Evolutionary conservation across 2,888 invertebrate species (phyloP), one percentile per base, ranked within the genome.

Genomic region (Sicus ferrugineus): DNA sequence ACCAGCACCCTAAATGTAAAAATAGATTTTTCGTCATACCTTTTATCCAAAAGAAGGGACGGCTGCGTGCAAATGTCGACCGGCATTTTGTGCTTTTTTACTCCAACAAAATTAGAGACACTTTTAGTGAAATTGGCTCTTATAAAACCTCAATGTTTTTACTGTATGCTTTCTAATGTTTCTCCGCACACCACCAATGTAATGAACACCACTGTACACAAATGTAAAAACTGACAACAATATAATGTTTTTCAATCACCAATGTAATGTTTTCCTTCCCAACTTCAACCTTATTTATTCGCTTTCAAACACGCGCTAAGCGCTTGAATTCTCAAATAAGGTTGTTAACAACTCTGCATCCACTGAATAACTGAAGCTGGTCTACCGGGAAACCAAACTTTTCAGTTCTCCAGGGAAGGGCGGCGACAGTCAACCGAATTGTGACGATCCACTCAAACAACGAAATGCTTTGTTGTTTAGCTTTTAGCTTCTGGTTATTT

Each of bases 31-130:
- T n/a, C n/a, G n/a, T n/a, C 28, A 30, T 73, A 75, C 75, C 75
- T 75, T 70, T 71, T 72, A 65, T 70, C 70, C 31, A 64, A 31
- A 31, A 71, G 59, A 58, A 73, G 65, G 46, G 73, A 71, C 56
- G 73, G 75, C 30, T 73, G 75, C 5, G 70, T 73, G 58, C 73
- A 75, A 64, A 75, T 73, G 67, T 73, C 75, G 58, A 71, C 68
- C 50, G 75, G 71, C 75, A 75, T 75, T 69, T 73, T 69, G 19
- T 19, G n/a, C 5, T n/a, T 23, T 50, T 50, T n/a, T 50, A 23
- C 21, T 9, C 19, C 19, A 50, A 23, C 19, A 50, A 6, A n/a
- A 50, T 23, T 38, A 48, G 7, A 63, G 19, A 46, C 46, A 11
- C n/a, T 46, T 62, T 61, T 28, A 21, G 21, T 23, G 4, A 16